Base-by-base conservation (phyloP, 1,140 invertebrate species). In the Drosophila pachea region DNA sequence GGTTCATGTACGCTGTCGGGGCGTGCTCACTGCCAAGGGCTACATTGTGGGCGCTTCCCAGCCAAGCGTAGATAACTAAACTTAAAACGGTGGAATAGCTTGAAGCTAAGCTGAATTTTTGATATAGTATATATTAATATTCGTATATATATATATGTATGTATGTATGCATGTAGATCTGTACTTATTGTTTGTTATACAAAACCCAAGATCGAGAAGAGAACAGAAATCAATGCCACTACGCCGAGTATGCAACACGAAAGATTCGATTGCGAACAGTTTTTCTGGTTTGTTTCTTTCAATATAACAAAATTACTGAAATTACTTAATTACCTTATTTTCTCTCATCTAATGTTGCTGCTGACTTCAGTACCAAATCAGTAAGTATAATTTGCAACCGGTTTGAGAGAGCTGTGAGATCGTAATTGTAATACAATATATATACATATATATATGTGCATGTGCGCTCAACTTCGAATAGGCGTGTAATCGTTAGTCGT, bases 1-100 rank as follows among this genome's bases (percentile, higher is more conserved):
- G 83, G 94, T 97, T 0, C 94, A 98, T 83, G 92, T 98, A 0
- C 97, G 96, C 84, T 96, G 96, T 87, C 92, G 97, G 53, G 97
- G 97, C 9, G 95, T 98, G 11, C 91, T 98, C 33, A 94, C 95
- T 4, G 93, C 94, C 32, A 98, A 98, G 89, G 97, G 97, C 8
- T 98, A 94, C 72, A 90, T 95, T 38, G 81, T 94, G 5, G 58
- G 86, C 3, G 88, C 88, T 55, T 73, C 81, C 9, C 76, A 82
- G 52, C 58, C 72, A 11, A 66, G 49, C 29, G 69, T 47, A 52
- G 47, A 33, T 22, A 56, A 68, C 16, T 68, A 65, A 54, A 32
- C 33, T 29, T 16, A 31, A 35, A 12, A 22, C 42, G 2, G 9
- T 49, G 60, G 43, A 59, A 58, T 59, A 59, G 69, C 74, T 53